Conservation (phyloP, 1,140 invertebrate genomes). For the Ganaspis sp. region DNA sequence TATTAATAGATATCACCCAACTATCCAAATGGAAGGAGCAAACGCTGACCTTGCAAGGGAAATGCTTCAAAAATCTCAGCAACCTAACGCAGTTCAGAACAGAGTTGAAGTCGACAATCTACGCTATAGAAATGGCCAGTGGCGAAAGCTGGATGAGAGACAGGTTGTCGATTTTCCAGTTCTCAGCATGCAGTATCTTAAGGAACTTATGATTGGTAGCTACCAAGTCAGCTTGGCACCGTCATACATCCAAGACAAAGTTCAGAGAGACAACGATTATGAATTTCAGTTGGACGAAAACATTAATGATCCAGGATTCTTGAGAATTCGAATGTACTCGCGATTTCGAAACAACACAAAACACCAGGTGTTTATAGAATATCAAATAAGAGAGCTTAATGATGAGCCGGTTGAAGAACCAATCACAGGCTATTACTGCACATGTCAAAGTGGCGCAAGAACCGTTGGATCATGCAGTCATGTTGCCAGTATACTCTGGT, state of each 20-base stretch:
- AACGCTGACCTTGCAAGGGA: too few relatives aligned
- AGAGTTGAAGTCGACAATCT: too few relatives aligned
- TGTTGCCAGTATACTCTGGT: slow-evolving; percentile 4
- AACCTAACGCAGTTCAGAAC: too few relatives aligned
- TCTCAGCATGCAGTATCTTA: neutral
- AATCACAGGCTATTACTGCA: slow-evolving; percentile 20
- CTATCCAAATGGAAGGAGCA: too few relatives aligned
- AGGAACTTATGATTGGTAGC: neutral
- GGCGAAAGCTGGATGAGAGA: too few relatives aligned
- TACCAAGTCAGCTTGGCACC: slow-evolving; percentile 17
- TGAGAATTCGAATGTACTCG: too few relatives aligned
- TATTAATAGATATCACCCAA: neutral
- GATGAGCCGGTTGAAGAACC: neutral
- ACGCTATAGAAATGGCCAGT: too few relatives aligned
- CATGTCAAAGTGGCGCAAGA: neutral
- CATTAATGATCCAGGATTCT: neutral
- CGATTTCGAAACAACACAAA: too few relatives aligned
- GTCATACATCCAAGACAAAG: slow-evolving; percentile 15
- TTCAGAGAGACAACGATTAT: neutral
- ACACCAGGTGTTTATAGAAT: too few relatives aligned
- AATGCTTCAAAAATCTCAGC: too few relatives aligned
- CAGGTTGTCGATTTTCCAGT: neutral
- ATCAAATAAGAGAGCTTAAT: neutral
- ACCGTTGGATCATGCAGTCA: slow-evolving; percentile 6
- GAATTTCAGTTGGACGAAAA: slow-evolving; percentile 2